Evolutionary conservation across 2,113 vertebrate species (phyloP).

Genomic region (Solea solea): DNA sequence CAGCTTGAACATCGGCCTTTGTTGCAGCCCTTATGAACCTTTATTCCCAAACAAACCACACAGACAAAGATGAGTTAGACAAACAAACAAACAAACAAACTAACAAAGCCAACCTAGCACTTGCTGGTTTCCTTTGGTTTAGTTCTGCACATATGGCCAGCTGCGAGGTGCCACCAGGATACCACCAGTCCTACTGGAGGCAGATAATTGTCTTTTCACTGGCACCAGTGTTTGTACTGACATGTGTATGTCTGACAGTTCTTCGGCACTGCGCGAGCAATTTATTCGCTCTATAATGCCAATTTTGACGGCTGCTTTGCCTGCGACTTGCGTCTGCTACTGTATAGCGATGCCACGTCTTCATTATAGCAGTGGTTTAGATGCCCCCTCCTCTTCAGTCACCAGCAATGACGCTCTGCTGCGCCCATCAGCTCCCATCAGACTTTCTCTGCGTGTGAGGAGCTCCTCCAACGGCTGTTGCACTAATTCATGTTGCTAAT

Average conservation of each 20-base stretch:
- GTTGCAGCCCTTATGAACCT: conserved; percentile 40
- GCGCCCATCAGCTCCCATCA: conserved; percentile 72
- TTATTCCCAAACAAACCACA: conserved; percentile 25
- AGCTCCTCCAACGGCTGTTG: conserved; percentile 63
- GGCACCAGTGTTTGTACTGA: conserved; percentile 22
- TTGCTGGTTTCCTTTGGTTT: conserved; percentile 47
- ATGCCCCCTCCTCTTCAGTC: conserved; percentile 25
- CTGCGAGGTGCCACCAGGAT: conserved; percentile 46
- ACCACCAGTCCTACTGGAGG: conserved; percentile 10
- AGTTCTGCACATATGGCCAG: conserved; percentile 53
- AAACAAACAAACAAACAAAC: conserved; percentile 35
- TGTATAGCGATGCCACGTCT: conserved; percentile 53
- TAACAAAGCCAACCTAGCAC: conserved; percentile 57
- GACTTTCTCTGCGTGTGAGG: conserved; percentile 55
- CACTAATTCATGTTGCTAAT: conserved; percentile 75
- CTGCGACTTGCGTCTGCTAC: conserved; percentile 45
- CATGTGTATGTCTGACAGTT: conserved; percentile 32
- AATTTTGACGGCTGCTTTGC: conserved; percentile 48
- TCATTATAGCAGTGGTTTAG: conserved; percentile 70
- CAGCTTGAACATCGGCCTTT: neutral
- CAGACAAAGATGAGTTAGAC: conserved; percentile 26
- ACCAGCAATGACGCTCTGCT: conserved; percentile 58
- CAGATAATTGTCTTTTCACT: conserved; percentile 50
- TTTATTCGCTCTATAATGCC: conserved; percentile 41
- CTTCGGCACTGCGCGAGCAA: conserved; percentile 28